phyloP scores from a whole-genome alignment of 2,113 vertebrate genomes.

The Tenrec ecaudatus region DNA sequence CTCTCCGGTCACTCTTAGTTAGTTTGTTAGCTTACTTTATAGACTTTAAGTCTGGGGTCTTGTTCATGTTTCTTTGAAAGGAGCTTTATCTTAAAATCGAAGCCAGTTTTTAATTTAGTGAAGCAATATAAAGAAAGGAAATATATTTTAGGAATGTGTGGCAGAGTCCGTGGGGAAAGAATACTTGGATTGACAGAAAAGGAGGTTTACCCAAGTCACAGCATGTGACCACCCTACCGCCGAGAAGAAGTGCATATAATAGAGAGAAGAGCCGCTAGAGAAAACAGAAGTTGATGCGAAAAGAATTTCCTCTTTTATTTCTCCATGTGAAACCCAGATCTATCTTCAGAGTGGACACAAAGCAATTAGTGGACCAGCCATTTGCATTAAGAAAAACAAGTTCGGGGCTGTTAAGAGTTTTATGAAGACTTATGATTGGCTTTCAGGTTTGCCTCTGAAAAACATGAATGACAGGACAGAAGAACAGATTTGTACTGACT shows the following conservation, averaged over 20 bases:
- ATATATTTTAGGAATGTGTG: background rate
- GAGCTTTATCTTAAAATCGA: too few species aligned
- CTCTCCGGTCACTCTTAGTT: background rate
- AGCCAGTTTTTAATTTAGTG: too few species aligned
- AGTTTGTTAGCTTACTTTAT: background rate
- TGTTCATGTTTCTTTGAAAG: too few species aligned
- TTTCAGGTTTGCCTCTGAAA: background rate
- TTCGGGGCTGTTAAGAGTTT: background rate
- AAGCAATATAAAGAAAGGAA: background rate
- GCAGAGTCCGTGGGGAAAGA: background rate
- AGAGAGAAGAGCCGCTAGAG: background rate
- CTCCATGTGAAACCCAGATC: background rate
- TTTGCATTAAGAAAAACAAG: background rate
- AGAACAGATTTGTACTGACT: slow-evolving; percentile 53
- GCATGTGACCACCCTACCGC: background rate
- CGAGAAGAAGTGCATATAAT: background rate
- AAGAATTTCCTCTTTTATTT: background rate
- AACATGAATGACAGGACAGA: background rate
- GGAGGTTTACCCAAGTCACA: background rate
- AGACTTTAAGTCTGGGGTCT: background rate
- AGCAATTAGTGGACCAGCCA: background rate
- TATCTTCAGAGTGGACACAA: background rate
- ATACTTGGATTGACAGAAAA: background rate
- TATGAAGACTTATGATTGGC: background rate
- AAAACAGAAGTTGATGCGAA: background rate